phyloP scores from a whole-genome alignment of 2,113 vertebrate species.

The Manacus vitellinus region DNA sequence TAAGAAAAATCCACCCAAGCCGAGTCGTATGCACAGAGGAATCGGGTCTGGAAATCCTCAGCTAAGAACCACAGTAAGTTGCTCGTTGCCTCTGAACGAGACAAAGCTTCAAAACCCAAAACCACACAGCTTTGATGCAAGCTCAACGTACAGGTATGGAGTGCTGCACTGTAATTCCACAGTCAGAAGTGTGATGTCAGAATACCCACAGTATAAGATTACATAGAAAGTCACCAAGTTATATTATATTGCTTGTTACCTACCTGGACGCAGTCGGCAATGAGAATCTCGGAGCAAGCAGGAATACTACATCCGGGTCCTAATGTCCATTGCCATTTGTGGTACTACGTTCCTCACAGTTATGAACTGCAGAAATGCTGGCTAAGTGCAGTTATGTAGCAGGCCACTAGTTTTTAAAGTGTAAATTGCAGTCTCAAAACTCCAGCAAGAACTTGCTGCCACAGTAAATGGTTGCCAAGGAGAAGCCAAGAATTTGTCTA shows the following conservation, averaged over 20 bases:
- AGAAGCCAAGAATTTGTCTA: conserved; percentile 79
- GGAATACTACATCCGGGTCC: conserved; percentile 98
- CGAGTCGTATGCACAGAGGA: conserved; percentile 67
- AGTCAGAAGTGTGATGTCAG: conserved; percentile 96
- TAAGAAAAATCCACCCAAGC: conserved; percentile 71
- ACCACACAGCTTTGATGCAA: conserved; percentile 70
- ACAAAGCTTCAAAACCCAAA: conserved; percentile 71
- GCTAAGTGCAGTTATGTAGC: conserved; percentile 89
- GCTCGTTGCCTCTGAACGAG: conserved; percentile 65
- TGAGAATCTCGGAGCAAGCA: conserved; percentile 97
- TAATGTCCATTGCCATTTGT: conserved; percentile 99
- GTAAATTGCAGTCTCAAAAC: conserved; percentile 81
- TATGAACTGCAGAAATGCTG: conserved; percentile 97
- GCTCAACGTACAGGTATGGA: conserved; percentile 75
- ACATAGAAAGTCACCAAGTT: conserved; percentile 87
- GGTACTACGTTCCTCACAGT: conserved; percentile 99
- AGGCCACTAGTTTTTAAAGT: conserved; percentile 82
- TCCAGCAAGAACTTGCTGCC: conserved; percentile 79
- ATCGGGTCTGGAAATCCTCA: conserved; percentile 75
- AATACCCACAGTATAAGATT: conserved; percentile 85
- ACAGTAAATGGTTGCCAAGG: conserved; percentile 78
- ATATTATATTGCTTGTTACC: conserved; percentile 91
- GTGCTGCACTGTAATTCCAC: conserved; percentile 98
- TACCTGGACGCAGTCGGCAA: conserved; percentile 96
- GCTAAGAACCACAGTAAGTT: conserved; percentile 70